Evolutionary conservation across 2,113 vertebrate genomes (phyloP).

Genomic region (pig (Sus scrofa)): T2T-Sscrofa CM000824.6:136549001-136549500

Average conservation of each 20-base stretch:
- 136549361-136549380: not conserved
- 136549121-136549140: not conserved
- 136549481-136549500: too few species aligned
- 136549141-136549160: not conserved
- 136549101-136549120: not conserved
- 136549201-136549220: not conserved
- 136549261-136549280: not conserved
- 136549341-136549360: not conserved
- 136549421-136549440: not conserved
- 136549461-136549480: too few species aligned
- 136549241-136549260: not conserved
- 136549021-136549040: not conserved
- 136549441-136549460: too few species aligned
- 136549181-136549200: not conserved
- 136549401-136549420: not conserved
- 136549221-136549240: not conserved
- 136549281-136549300: not conserved
- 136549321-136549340: not conserved
- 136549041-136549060: not conserved
- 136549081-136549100: not conserved
- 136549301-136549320: not conserved
- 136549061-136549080: not conserved
- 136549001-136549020: not conserved
- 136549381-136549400: not conserved
- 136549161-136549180: not conserved